A percentile compares a stretch with the other conserved stretches of the same genome.
Conservation (phyloP, 1,140 invertebrate genomes). For the Ridgeia piscesae region DNA sequence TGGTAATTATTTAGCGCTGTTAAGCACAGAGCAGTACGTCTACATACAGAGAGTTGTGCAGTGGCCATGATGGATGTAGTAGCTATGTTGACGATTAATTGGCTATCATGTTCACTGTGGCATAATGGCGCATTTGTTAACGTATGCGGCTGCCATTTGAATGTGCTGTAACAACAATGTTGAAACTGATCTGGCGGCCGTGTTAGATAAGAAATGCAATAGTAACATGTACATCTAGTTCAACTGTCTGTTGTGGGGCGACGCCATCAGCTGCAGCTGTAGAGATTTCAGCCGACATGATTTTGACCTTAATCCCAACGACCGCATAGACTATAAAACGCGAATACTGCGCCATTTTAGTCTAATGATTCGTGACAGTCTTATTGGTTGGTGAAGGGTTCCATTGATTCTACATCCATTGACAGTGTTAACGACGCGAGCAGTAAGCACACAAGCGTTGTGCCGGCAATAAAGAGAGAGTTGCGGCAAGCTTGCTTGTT, state of each 20-base stretch:
- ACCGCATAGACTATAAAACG: not conserved
- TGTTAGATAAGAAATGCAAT: not conserved
- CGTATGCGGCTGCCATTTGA: not conserved
- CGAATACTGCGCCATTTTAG: not conserved
- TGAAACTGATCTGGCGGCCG: not conserved
- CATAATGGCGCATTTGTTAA: not conserved
- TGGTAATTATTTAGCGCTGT: not conserved
- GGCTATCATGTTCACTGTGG: not conserved
- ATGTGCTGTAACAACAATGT: not conserved
- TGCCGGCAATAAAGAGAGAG: not conserved
- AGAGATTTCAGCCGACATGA: not conserved
- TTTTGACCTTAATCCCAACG: not conserved
- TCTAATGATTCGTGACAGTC: not conserved
- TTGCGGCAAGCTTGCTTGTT: too few species aligned
- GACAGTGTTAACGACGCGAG: not conserved
- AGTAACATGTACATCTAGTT: not conserved
- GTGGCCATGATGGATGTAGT: not conserved
- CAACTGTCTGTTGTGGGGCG: not conserved
- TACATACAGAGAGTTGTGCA: not conserved
- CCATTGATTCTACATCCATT: not conserved
- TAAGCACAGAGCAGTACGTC: too few species aligned
- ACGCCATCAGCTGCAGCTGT: not conserved
- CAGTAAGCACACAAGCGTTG: not conserved
- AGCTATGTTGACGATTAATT: not conserved
- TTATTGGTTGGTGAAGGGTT: not conserved